These are phyloP conservation scores for Sinocyclocheilus rhinocerous DNA, from an alignment of 2,113 vertebrate species.

Conservation along the genomic window DNA sequence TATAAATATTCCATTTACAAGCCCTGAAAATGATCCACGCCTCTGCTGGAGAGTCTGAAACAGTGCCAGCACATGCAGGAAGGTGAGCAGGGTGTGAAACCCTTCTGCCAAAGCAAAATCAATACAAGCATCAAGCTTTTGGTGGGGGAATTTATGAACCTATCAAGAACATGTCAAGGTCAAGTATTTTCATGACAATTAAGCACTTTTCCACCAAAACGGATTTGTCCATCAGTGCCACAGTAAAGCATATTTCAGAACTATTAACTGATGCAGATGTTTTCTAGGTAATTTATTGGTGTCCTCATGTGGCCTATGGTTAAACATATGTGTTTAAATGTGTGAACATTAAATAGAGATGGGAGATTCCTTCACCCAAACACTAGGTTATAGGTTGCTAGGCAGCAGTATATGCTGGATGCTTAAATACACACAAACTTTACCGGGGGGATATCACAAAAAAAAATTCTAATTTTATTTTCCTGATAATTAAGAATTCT, in stretches of 20 bases:
- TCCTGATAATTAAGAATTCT: neutral
- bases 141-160: conserved; percentile 1
- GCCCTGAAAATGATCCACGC: neutral
- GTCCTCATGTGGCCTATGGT: neutral
- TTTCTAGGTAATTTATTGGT: neutral
- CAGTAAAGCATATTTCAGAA: neutral
- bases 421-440: too few relatives aligned
- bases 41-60: conserved; percentile 20
- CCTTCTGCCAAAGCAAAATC: conserved; percentile 20
- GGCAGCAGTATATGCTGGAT: too few relatives aligned
- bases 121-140: neutral
- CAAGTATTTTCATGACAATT: neutral
- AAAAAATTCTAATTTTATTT: too few relatives aligned
- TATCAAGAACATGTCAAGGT: neutral
- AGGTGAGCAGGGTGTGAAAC: neutral
- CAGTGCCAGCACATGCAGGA: neutral
- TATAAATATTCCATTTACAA: neutral
- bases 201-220: neutral
- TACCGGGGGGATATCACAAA: neutral
- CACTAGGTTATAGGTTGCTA: too few relatives aligned
- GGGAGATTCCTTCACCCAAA: too few relatives aligned
- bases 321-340: too few relatives aligned
- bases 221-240: neutral
- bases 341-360: too few relatives aligned
- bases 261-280: neutral